Evolutionary conservation across 2,113 vertebrate genomes (phyloP), one percentile per base, ranked within the genome.

Genomic region (Pithys albifrons): DNA sequence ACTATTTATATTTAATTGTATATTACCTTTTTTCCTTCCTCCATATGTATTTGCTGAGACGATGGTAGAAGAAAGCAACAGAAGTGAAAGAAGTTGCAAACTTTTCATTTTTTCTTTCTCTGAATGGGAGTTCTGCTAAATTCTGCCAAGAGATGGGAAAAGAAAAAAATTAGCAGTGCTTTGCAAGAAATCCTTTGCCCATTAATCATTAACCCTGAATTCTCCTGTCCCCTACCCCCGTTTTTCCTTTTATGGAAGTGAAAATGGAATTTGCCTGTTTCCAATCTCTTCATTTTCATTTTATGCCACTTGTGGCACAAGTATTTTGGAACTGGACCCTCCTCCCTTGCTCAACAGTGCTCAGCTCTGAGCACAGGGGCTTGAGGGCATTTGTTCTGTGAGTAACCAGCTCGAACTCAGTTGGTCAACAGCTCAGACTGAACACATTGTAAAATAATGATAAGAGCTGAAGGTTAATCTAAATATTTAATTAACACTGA

Each of bases 201-300:
- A 71, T 98, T 98, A 98, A 98, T 98, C 54, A 98, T 98, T 98
- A 98, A 98, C 98, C 51, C 87, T 85, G 45, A 81, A 93, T 80
- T 85, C 20, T 72, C 41, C 58, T 80, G 28, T 67, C 62, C 27
- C 35, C 61, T 58, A 37, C 62, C 67, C 55, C 6, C 1, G 33
- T 62, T 25, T 86, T 86, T 90, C 78, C 90, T 79, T 96, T 65
- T 94, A 94, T 88, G 55, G 88, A 71, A 85, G 37, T 61, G 18
- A 67, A 85, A 75, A 43, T 12, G 7, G 18, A 80, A 89, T 88
- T 88, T 74, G n/a, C 46, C 57, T 76, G 24, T 59, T 81, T 88
- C 71, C 46, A 55, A 27, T 73, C 33, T 41, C 55, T 29, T 72
- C n/a, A 33, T 95, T 96, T 85, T 90, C 65, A 33, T 95, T 91